Conservation (phyloP, 2,113 vertebrate species). For the Speoplatyrhinus poulsoni region DNA sequence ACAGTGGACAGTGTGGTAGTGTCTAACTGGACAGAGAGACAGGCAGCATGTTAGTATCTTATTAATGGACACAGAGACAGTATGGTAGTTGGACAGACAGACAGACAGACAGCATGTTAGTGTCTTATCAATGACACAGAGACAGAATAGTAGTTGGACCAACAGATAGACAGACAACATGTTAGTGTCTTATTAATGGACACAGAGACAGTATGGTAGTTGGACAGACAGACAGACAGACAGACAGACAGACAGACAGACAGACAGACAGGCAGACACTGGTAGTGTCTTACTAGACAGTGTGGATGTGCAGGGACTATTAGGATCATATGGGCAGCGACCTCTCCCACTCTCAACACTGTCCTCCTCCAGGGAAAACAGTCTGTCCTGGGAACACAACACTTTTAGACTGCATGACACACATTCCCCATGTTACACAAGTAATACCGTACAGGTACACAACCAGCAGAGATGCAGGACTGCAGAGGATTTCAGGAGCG, state of each 20-base stretch:
- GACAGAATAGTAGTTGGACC: neutral
- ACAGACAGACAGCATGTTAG: neutral
- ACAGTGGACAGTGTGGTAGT: neutral
- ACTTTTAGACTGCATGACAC: slow-evolving; percentile 1
- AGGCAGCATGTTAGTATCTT: neutral
- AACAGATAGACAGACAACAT: neutral
- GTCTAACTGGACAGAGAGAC: slow-evolving; percentile 82
- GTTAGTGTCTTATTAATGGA: slow-evolving; percentile 65
- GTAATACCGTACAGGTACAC: neutral
- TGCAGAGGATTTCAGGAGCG: neutral
- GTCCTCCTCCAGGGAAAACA: slow-evolving; percentile 84
- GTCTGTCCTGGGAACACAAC: slow-evolving; percentile 71
- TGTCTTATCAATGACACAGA: neutral
- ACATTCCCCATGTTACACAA: neutral
- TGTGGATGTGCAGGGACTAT: slow-evolving; percentile 86
- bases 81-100: neutral
- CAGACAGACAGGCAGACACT: neutral
- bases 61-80: too few relatives aligned
- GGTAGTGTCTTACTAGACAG: slow-evolving; percentile 82
- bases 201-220: neutral
- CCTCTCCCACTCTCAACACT: slow-evolving; percentile 86
- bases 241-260: neutral
- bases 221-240: too few relatives aligned
- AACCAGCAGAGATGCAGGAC: neutral
- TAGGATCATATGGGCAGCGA: slow-evolving; percentile 89